Evolutionary conservation across 2,113 vertebrate species (phyloP).

Genomic region (Candoia aspera): DNA sequence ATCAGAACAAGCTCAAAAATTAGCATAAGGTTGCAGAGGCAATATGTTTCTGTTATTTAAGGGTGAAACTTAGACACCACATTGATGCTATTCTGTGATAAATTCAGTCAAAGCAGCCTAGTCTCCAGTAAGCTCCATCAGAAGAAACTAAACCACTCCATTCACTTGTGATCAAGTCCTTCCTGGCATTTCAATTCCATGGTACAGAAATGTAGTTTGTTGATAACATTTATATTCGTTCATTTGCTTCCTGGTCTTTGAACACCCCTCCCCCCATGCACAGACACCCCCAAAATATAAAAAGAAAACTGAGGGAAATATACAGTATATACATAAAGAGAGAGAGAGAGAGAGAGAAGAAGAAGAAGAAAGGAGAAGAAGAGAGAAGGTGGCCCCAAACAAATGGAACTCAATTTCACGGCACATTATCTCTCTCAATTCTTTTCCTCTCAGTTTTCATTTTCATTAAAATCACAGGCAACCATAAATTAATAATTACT

Average conservation of each 20-base stretch:
- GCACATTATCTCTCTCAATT: conserved; percentile 99
- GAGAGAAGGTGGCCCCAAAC: conserved; percentile 93
- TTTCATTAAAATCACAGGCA: conserved; percentile 99
- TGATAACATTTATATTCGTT: conserved; percentile 55
- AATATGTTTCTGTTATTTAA: neutral
- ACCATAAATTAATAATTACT: conserved; percentile 99
- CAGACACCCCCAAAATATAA: conserved; percentile 33
- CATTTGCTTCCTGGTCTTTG: conserved; percentile 61
- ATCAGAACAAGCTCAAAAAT: neutral
- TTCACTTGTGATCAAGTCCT: conserved; percentile 36
- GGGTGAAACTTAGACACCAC: neutral
- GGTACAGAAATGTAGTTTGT: conserved; percentile 66
- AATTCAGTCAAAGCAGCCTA: neutral
- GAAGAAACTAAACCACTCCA: conserved; percentile 29
- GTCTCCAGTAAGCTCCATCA: neutral
- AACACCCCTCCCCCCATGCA: conserved; percentile 21
- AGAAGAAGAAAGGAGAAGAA: conserved; percentile 39
- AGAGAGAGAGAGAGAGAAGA: neutral
- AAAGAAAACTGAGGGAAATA: conserved; percentile 16
- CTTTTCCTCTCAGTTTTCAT: conserved; percentile 98
- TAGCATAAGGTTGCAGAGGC: neutral
- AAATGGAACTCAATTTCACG: conserved; percentile 99
- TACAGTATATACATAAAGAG: neutral
- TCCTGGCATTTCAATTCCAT: conserved; percentile 52
- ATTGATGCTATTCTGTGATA: neutral